A percentile compares a stretch with the other conserved stretches of the same genome.
phyloP scores from a whole-genome alignment of 1,140 invertebrate species.

The Pemphigus obesinymphae region DNA sequence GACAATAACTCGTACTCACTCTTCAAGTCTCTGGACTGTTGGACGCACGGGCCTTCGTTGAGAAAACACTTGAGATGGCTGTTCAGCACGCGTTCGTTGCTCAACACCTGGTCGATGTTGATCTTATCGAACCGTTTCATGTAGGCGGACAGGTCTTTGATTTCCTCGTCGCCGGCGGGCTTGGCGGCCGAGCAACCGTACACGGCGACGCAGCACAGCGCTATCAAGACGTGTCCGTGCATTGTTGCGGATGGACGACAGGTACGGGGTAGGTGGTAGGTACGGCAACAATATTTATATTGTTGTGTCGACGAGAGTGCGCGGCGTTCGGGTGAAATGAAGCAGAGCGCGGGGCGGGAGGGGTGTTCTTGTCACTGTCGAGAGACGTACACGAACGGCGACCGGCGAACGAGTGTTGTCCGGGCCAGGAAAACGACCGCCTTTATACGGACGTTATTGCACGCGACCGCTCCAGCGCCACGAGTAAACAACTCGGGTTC shows the following conservation, averaged over 20 bases:
- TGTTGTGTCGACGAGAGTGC: neutral
- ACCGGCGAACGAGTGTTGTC: neutral
- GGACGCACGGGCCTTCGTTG: constrained; percentile 55
- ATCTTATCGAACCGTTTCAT: constrained; percentile 57
- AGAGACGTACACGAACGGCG: neutral
- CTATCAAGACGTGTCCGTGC: neutral
- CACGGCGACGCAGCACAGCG: neutral
- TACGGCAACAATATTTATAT: too few species aligned
- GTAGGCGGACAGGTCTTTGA: constrained; percentile 48
- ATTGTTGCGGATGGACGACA: too few species aligned
- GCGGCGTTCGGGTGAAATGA: neutral
- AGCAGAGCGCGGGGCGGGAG: neutral
- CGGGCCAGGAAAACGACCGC: neutral
- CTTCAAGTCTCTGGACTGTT: constrained; percentile 55
- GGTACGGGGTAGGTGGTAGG: too few species aligned
- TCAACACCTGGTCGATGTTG: constrained; percentile 55
- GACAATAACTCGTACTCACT: constrained; percentile 53
- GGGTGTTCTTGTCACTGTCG: neutral
- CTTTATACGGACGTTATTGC: too few species aligned
- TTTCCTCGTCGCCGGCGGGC: constrained; percentile 42
- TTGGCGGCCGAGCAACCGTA: constrained; percentile 5
- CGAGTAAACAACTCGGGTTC: too few species aligned
- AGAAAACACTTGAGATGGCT: constrained; percentile 57
- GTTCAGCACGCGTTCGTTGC: constrained; percentile 54
- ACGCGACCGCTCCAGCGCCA: too few species aligned